Evolutionary conservation across 2,888 invertebrate species (phyloP), one percentile per base, ranked within the genome.

Genomic region (Glaucopsyche alexis): DNA sequence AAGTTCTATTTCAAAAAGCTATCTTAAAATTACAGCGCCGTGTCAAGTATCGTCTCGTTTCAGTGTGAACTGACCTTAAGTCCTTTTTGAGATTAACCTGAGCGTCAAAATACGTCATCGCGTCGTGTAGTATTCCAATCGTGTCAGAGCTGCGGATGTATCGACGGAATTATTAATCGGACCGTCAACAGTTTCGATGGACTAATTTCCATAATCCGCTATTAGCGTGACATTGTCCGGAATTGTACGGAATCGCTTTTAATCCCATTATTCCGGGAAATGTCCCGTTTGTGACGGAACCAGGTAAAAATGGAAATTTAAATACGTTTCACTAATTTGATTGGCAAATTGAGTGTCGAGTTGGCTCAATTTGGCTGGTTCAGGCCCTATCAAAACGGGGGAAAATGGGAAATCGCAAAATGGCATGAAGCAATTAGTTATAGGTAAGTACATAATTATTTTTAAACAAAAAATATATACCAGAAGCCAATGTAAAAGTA

Each of bases 141-240:
- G 42, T 42, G 42, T 7, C 1, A 55, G 19, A 5, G 11, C 55
- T 11, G 16, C 19, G 16, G 49, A 6, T 60, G 29, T 60, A 60
- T 60, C 60, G 47, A 9, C 47, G 52, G 55, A 71, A 71, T 71
- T 19, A 71, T 71, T 71, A 45, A 45, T 60, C 55, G 42, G 19
- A 14, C 60, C 55, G 55, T 71, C 55, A 71, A 45, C 52, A 45
- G 71, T 52, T 60, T 55, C 71, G 52, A 60, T 71, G 42, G 29
- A 60, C 29, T 60, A 19, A 60, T 71, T 55, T 71, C 71, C 71
- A 71, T 71, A 71, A 55, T 71, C 71, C 52, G 42, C 45, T 42
- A 40, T 40, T 71, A 19, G 38, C 40, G 49, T 52, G 49, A 49
- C 71, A 50, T 50, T 40, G 52, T 4, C 50, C 49, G 47, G 40